Evolutionary conservation across 2,797 vertebrate species (phyloP), one percentile per base, ranked within the genome.

Genomic region (Pseudochirops cupreus): DNA sequence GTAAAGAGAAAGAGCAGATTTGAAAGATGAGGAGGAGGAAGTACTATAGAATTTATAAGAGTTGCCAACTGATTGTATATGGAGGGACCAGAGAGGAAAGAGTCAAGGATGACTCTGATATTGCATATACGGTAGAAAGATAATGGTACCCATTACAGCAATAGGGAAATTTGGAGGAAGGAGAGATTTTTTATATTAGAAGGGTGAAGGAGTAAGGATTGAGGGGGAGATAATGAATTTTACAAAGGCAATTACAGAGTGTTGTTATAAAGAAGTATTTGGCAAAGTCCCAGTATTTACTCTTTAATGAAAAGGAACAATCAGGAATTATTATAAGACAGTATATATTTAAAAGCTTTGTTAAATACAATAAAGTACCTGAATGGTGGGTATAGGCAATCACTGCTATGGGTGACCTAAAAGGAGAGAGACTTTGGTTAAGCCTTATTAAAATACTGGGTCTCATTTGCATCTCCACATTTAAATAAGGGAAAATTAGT

Each of bases 401-500:
- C 29, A 59, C 28, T 59, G 28, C 28, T 62, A 33, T 62, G 31
- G 3, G 13, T 62, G 31, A 12, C 31, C 59, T 62, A 33, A 31
- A 62, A 33, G 31, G 59, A 62, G 29, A 62, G 59, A 33, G 12
- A 33, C 31, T 33, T 89, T 82, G 59, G 0, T 93, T 89, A 94
- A 57, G 3, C 0, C 90, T 87, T 97, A 87, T 82, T 93, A 94
- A 57, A 92, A 89, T 31, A 50, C 33, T 5, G 11, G 3, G 59
- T 62, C 12, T 33, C 29, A 62, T 62, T 62, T 62, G 59, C 12
- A 7, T 90, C 33, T 95, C 4, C 56, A 57, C 1, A 93, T 93
- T 94, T 91, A 91, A 91, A 92, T 9, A 52, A 90, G 91, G 46
- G 93, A 13, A 95, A 93, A 93, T 0, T 56, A 39, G 33, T 90